Evolutionary conservation across 1,140 invertebrate genomes (phyloP).

Genomic region (Patella vulgata): DNA sequence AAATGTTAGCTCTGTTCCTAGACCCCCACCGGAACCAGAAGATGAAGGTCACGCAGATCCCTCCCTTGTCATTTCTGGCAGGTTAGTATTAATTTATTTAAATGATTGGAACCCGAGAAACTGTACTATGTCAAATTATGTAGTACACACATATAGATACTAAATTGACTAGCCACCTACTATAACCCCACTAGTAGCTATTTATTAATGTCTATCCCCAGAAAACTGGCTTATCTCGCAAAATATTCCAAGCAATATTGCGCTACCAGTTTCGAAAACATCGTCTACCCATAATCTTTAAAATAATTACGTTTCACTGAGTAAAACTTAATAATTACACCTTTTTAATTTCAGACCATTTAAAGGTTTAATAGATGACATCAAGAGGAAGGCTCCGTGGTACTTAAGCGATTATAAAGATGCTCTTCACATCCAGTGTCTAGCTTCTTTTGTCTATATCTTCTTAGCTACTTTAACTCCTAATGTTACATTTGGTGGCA

Average conservation of each 20-base stretch:
- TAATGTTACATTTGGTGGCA: slow-evolving; percentile 95
- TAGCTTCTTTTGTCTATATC: slow-evolving; percentile 96
- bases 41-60: slow-evolving; percentile 76
- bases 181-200: too few relatives aligned
- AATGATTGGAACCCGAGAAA: too few relatives aligned
- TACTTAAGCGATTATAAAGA: slow-evolving; percentile 78
- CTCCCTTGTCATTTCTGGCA: slow-evolving; percentile 78
- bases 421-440: slow-evolving; percentile 90
- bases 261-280: too few relatives aligned
- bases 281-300: too few relatives aligned
- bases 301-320: too few relatives aligned
- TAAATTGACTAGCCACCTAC: too few relatives aligned
- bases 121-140: too few relatives aligned
- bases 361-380: slow-evolving; percentile 88
- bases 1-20: not conserved
- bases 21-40: slow-evolving; percentile 65
- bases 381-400: slow-evolving; percentile 92
- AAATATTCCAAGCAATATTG: too few relatives aligned
- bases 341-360: slow-evolving; percentile 72
- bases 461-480: slow-evolving; percentile 98
- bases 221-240: too few relatives aligned
- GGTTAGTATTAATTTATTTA: slow-evolving; percentile 54
- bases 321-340: too few relatives aligned
- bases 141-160: too few relatives aligned
- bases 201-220: too few relatives aligned